Evolutionary conservation across 92 coral and sea anemone species (phyloP).

Genomic region (Meandrina meandrites): DNA sequence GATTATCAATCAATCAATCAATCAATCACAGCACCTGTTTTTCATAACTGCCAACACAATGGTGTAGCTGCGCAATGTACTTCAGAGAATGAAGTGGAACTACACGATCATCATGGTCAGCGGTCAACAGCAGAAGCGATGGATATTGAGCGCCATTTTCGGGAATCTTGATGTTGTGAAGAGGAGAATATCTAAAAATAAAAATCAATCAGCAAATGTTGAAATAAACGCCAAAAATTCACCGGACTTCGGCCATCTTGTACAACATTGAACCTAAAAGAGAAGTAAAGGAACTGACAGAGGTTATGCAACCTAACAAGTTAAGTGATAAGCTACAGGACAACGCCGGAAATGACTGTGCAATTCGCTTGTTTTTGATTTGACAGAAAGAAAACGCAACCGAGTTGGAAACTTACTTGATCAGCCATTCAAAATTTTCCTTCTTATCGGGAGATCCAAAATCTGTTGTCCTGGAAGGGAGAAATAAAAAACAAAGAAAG

Average conservation of each 20-base stretch:
- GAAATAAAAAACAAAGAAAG: neutral
- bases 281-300: too few relatives aligned
- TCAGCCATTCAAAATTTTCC: constrained; percentile 91
- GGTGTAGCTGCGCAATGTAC: constrained; percentile 90
- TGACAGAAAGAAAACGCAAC: neutral
- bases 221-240: neutral
- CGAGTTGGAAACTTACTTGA: constrained; percentile 71
- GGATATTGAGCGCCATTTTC: constrained; percentile 94
- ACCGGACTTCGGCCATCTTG: neutral
- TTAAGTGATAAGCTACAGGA: too few relatives aligned
- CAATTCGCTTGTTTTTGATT: neutral
- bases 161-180: constrained; percentile 87
- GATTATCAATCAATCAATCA: neutral
- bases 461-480: constrained; percentile 88
- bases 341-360: too few relatives aligned
- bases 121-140: constrained; percentile 87
- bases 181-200: constrained; percentile 84
- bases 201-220: neutral
- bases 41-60: constrained; percentile 72
- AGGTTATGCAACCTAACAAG: too few relatives aligned
- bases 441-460: constrained; percentile 92
- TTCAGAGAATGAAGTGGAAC: constrained; percentile 96
- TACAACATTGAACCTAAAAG: neutral
- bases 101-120: constrained; percentile 99
- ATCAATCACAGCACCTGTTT: constrained; percentile 64